Conservation (phyloP, 2,113 vertebrate species). For the Zonotrichia leucophrys region DNA sequence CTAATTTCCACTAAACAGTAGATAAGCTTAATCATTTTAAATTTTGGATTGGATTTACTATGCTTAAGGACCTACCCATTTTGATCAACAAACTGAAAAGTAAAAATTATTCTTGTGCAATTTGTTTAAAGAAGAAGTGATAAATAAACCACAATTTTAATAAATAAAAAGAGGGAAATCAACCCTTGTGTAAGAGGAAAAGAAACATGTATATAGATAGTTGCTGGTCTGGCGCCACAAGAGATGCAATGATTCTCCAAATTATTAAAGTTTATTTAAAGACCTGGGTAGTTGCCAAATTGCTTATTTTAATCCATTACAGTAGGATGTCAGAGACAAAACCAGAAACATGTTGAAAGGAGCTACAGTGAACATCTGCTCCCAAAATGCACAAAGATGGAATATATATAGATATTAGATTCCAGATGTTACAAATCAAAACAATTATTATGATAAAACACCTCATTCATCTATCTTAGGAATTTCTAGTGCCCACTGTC, state of each 20-base stretch:
- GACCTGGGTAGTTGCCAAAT: slow-evolving; percentile 40
- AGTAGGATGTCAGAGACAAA: slow-evolving; percentile 22
- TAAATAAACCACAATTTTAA: neutral
- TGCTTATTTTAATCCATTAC: slow-evolving; percentile 38
- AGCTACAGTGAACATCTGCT: slow-evolving; percentile 38
- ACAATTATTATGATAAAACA: slow-evolving; percentile 4
- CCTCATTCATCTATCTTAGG: neutral
- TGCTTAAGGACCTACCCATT: neutral
- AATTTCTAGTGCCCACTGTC: neutral
- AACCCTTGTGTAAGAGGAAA: neutral
- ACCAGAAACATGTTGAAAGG: neutral
- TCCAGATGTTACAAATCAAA: slow-evolving; percentile 47
- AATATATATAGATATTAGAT: neutral
- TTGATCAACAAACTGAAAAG: neutral
- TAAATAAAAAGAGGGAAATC: neutral
- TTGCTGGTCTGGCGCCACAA: slow-evolving; percentile 2
- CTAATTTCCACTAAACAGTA: neutral
- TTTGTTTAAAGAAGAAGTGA: slow-evolving; percentile 5
- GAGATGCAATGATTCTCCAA: slow-evolving; percentile 5
- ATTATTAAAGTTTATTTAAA: slow-evolving; percentile 52
- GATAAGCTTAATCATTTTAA: neutral
- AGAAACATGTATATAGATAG: neutral
- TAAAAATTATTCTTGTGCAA: neutral
- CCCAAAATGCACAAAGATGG: neutral
- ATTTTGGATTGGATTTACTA: neutral